Conservation (phyloP, 2,888 invertebrate genomes). For the Microctonus hyperodae region DNA sequence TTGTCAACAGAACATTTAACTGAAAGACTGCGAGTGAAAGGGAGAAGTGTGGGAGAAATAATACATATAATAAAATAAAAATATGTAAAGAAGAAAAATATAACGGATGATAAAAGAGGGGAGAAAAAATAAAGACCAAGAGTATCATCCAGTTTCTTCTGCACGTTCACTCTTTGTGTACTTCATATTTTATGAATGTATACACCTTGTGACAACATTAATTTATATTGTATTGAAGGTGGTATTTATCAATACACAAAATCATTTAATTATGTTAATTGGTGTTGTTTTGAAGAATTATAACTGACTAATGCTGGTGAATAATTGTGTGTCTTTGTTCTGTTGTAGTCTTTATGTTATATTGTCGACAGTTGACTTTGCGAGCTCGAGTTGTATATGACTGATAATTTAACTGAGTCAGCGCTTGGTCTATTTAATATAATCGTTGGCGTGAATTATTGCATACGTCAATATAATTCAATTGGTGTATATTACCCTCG, state of each 20-base stretch:
- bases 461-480: background rate
- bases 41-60: background rate
- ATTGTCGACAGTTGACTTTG: background rate
- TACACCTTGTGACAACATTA: conserved; percentile 4
- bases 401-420: background rate
- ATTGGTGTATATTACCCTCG: background rate
- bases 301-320: background rate
- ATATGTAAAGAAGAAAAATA: background rate
- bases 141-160: conserved; percentile 29
- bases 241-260: too few relatives aligned
- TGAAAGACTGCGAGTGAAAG: background rate
- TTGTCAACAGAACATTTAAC: background rate
- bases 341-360: background rate
- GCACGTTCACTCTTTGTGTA: background rate
- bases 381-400: background rate
- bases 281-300: background rate
- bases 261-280: too few relatives aligned
- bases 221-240: background rate
- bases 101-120: background rate
- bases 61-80: background rate
- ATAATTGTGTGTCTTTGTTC: background rate
- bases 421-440: background rate
- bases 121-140: background rate
- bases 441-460: background rate
- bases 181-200: conserved; percentile 3